Percentiles rank a stretch among this genome's conserved stretches.
These are phyloP conservation scores for Caenorhabditis macrosperma DNA, from an alignment of 2,888 invertebrate genomes.

Conservation along the genomic window DNA sequence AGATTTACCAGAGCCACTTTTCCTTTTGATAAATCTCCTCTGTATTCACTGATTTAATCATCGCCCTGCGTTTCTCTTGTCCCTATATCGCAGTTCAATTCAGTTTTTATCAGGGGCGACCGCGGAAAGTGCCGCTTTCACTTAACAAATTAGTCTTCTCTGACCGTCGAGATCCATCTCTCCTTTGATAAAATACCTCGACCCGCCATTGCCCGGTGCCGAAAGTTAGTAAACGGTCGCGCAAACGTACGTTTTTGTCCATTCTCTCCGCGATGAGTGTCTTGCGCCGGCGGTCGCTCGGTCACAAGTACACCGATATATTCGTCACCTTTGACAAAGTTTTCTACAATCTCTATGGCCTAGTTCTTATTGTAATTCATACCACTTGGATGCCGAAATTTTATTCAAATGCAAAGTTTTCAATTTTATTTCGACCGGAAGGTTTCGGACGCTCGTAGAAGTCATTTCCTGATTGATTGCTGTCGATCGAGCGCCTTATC, in stretches of 20 bases:
- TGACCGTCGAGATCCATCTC: constrained; percentile 4
- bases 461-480: constrained; percentile 6
- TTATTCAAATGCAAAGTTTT: not conserved
- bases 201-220: constrained; percentile 26
- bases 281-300: constrained; percentile 20
- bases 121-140: constrained; percentile 26
- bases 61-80: no score
- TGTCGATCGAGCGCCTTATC: constrained; percentile 3
- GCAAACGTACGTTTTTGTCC: constrained; percentile 22
- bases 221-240: constrained; percentile 28
- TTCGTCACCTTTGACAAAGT: constrained; percentile 55
- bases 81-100: not conserved
- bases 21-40: not conserved
- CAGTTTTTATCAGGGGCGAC: not conserved
- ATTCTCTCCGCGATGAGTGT: constrained; percentile 24
- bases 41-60: not conserved
- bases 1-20: constrained; percentile 5
- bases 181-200: constrained; percentile 31
- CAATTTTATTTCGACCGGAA: not conserved
- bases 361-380: constrained; percentile 9
- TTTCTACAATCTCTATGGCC: constrained; percentile 22
- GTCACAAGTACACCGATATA: constrained; percentile 48
- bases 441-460: constrained; percentile 1
- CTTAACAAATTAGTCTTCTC: constrained; percentile 12
- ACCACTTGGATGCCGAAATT: not conserved